Evolutionary conservation across 2,113 vertebrate genomes (phyloP).

Genomic region (Carettochelys insculpta): DNA sequence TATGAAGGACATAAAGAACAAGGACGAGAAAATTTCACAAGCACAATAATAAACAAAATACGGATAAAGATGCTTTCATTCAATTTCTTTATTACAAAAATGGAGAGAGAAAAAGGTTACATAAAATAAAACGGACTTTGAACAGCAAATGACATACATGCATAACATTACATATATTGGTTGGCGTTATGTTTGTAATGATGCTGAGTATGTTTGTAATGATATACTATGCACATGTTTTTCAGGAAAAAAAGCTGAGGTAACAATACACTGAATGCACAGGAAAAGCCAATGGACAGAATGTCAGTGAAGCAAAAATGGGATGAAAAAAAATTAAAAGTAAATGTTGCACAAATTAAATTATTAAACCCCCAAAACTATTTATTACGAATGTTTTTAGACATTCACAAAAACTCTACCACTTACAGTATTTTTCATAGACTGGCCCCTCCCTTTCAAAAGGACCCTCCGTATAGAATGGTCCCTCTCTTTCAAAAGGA

Average conservation of each 20-base stretch:
- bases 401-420: background rate
- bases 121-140: slow-evolving; percentile 54
- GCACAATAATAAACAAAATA: slow-evolving; percentile 78
- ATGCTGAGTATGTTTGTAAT: slow-evolving; percentile 49
- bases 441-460: too few species aligned
- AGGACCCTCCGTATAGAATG: too few species aligned
- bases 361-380: background rate
- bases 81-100: slow-evolving; percentile 80
- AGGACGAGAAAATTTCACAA: slow-evolving; percentile 7
- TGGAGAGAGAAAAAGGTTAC: slow-evolving; percentile 63
- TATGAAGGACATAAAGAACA: slow-evolving; percentile 14
- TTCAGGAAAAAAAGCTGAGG: slow-evolving; percentile 33
- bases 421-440: background rate
- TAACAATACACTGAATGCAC: slow-evolving; percentile 43
- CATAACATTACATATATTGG: slow-evolving; percentile 65
- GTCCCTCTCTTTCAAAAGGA: too few species aligned
- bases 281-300: slow-evolving; percentile 16
- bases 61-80: slow-evolving; percentile 65
- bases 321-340: background rate
- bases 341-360: background rate
- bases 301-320: slow-evolving; percentile 4
- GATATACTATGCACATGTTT: slow-evolving; percentile 27
- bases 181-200: slow-evolving; percentile 61
- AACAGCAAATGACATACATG: slow-evolving; percentile 69
- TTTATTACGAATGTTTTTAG: background rate